Evolutionary conservation across 30 jellyfish, hydroid and myxozoan species (phyloP), one percentile per base, ranked within the genome.

Genomic region (Aurelia coerulea): DNA sequence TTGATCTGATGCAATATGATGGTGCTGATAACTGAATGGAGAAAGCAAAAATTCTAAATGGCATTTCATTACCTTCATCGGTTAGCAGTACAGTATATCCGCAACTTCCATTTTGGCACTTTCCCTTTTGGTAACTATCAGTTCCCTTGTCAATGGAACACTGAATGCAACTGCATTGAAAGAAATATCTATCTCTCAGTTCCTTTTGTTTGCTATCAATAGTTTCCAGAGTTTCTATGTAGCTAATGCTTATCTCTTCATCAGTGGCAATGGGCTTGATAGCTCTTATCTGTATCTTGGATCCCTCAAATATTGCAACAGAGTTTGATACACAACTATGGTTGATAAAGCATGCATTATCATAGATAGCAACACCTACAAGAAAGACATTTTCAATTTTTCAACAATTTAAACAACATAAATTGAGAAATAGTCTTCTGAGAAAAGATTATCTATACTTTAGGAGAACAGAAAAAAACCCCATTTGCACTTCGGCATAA

Each of bases 321-420:
- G 84, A 76, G 86, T 95, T 95, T 52, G 99, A 97, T 52, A 54
- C 84, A 69, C 99, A 95, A 51, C 92, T 73, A 66, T 95, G 99
- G 74, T 95, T 95, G 53, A 95, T 58, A 62, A 82, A 75, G 18
- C 97, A 90, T 3, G 99, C 91, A 41, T 83, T 42, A 18, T 69
- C 69, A 82, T 65, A 90, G 18, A 90, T 62, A 13, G 97, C 99
- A 71, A 88, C 65, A 37, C 97, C 99, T 95, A 51, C 33, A 74
- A 88, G 33, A 76, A 42, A 39, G 8, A 39, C 10, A 39, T 0
- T 39, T 39, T 23, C 29, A 23, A 23, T 23, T 23, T 23, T 23
- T 23, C 29, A 23, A 23, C 29, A 23, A 23, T 23, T 23, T 23
- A 23, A 23, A 23, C 29, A 23, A 23, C 29, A 23, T 23, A 23